A percentile compares a stretch with the other conserved stretches of the same genome.
phyloP scores from a whole-genome alignment of 37 sponge, comb jelly and placozoan species.

The Hexactinellida sp. region DNA sequence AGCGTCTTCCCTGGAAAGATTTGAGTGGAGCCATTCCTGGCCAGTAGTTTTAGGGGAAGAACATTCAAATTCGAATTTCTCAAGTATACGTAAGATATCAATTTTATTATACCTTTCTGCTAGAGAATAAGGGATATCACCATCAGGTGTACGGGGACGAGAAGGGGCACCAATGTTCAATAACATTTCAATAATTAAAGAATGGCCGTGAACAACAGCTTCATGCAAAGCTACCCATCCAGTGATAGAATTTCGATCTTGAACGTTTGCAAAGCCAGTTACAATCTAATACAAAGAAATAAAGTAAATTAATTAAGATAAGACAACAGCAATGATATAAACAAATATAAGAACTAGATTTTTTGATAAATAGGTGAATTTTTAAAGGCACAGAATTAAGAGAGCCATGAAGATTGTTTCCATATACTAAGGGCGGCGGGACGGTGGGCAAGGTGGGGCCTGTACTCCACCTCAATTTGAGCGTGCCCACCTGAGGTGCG shows the following conservation, averaged over 20 bases:
- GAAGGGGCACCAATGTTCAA: constrained; percentile 64
- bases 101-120: constrained; percentile 50
- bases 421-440: too few relatives aligned
- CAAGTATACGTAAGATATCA: constrained; percentile 47
- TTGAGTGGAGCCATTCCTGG: background rate
- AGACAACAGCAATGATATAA: too few relatives aligned
- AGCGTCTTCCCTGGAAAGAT: constrained; percentile 23
- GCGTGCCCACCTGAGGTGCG: too few relatives aligned
- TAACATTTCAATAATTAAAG: constrained; percentile 29
- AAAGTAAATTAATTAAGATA: too few relatives aligned
- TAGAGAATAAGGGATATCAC: constrained; percentile 63
- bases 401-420: too few relatives aligned
- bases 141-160: constrained; percentile 64
- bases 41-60: background rate
- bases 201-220: constrained; percentile 73
- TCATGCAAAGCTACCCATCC: constrained; percentile 94
- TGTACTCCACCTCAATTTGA: too few relatives aligned
- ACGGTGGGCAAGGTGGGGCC: too few relatives aligned
- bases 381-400: too few relatives aligned
- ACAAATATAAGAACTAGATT: too few relatives aligned
- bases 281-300: background rate
- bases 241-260: constrained; percentile 71
- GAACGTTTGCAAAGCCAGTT: constrained; percentile 57
- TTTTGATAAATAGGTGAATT: too few relatives aligned
- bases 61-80: constrained; percentile 15